These are phyloP conservation scores for Tribolium castaneum DNA, from an alignment of 1,140 invertebrate species.

Conservation along the genomic window DNA sequence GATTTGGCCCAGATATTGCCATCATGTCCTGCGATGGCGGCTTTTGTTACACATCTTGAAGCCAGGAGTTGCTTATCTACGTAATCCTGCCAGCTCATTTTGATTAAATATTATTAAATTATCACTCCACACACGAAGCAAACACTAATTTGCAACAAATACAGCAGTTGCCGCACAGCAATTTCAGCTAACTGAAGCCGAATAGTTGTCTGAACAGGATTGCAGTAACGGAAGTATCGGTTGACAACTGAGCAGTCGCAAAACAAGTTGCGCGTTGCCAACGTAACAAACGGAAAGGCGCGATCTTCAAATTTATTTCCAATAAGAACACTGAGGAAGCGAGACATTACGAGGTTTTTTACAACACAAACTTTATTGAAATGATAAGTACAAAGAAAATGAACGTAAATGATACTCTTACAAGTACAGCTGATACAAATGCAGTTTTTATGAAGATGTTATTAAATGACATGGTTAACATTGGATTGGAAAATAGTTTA, in stretches of 20 bases:
- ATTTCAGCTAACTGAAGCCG: slow-evolving; percentile 47
- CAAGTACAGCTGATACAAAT: no score
- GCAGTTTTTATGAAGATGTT: no score
- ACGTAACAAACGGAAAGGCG: neutral
- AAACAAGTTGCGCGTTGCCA: neutral
- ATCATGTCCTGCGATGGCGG: slow-evolving; percentile 93
- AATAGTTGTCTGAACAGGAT: slow-evolving; percentile 48
- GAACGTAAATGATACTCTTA: no score
- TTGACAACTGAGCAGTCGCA: slow-evolving; percentile 48
- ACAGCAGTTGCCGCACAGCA: slow-evolving; percentile 42
- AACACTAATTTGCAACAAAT: slow-evolving; percentile 42
- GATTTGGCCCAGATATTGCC: slow-evolving; percentile 96
- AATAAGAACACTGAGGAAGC: neutral
- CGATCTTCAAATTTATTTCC: neutral
- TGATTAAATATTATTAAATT: slow-evolving; percentile 59
- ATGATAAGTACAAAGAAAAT: no score
- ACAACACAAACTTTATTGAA: no score
- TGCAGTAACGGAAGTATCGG: slow-evolving; percentile 46
- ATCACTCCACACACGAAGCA: slow-evolving; percentile 51
- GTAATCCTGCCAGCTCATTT: slow-evolving; percentile 98
- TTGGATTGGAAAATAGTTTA: slow-evolving; percentile 13
- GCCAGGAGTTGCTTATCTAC: slow-evolving; percentile 96
- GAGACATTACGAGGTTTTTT: no score
- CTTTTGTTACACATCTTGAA: slow-evolving; percentile 91
- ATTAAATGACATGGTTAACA: neutral